A percentile compares a stretch with the other conserved stretches of the same genome.
phyloP scores from a whole-genome alignment of 2,797 vertebrate genomes.

The Florisuga fusca region DNA sequence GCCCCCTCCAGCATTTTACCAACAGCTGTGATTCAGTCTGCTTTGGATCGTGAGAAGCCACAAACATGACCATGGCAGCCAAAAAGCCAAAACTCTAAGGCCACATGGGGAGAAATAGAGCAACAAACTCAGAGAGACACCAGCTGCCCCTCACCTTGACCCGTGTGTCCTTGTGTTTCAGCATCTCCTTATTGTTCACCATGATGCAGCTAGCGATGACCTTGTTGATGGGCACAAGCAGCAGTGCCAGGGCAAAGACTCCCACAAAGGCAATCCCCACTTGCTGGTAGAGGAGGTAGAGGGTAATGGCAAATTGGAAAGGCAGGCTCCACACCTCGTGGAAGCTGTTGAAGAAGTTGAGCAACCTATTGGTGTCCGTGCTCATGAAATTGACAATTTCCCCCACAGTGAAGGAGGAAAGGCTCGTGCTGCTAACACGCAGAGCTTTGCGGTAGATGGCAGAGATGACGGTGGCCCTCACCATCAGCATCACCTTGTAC shows the following conservation, averaged over 20 bases:
- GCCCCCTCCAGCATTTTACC: neutral
- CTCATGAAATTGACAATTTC: slow-evolving; percentile 95
- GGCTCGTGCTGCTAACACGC: slow-evolving; percentile 81
- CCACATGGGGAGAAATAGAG: neutral
- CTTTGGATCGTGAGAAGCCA: neutral
- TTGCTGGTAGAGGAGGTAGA: slow-evolving; percentile 93
- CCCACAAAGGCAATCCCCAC: slow-evolving; percentile 91
- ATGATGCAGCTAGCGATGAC: slow-evolving; percentile 88
- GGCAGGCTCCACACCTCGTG: slow-evolving; percentile 96
- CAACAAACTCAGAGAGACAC: neutral
- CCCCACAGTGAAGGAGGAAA: slow-evolving; percentile 81
- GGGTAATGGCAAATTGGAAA: slow-evolving; percentile 86
- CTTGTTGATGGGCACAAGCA: slow-evolving; percentile 94
- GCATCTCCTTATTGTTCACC: slow-evolving; percentile 88
- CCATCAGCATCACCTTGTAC: slow-evolving; percentile 85
- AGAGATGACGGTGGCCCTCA: slow-evolving; percentile 84
- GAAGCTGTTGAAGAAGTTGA: slow-evolving; percentile 92
- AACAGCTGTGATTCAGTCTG: neutral
- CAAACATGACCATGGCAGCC: neutral
- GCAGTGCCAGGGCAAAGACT: slow-evolving; percentile 86
- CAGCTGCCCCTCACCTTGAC: slow-evolving; percentile 87
- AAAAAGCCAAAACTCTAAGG: neutral
- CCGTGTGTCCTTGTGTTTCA: slow-evolving; percentile 89
- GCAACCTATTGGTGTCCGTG: slow-evolving; percentile 87
- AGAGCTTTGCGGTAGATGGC: slow-evolving; percentile 89